phyloP scores from a whole-genome alignment of 2,797 vertebrate species.

The Rhinoraja longicauda region DNA sequence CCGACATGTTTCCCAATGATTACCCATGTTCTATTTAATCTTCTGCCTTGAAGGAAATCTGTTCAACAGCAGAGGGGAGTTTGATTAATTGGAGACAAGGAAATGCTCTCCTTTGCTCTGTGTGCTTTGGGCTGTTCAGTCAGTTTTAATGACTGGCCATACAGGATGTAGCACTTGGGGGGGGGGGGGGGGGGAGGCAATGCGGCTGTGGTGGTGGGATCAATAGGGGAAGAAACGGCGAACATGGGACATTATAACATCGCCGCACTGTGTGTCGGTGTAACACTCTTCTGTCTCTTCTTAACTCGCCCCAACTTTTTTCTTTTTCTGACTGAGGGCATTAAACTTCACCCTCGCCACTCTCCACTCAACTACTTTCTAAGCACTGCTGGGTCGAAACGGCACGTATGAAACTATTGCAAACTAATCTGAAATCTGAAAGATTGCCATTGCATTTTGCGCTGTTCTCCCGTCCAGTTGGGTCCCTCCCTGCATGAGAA shows the following conservation, averaged over 20 bases:
- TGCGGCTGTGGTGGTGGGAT: not conserved
- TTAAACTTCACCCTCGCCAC: not conserved
- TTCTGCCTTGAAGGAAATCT: not conserved
- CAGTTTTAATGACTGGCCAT: not conserved
- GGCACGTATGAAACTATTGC: not conserved
- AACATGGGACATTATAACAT: not conserved
- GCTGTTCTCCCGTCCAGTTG: too few species aligned
- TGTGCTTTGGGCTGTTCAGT: not conserved
- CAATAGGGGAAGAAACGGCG: not conserved
- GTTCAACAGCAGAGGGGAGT: not conserved
- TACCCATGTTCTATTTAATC: not conserved
- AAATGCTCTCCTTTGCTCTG: not conserved
- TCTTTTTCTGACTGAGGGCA: not conserved
- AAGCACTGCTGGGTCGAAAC: not conserved
- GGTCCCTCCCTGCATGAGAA: not conserved
- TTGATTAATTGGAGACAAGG: not conserved
- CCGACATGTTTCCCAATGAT: not conserved
- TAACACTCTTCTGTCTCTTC: not conserved
- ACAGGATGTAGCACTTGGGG: not conserved
- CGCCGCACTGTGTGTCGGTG: too few species aligned
- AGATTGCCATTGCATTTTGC: not conserved
- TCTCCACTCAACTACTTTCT: not conserved
- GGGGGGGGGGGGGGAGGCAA: not conserved
- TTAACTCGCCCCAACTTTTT: not conserved
- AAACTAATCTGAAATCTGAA: not conserved